Percentiles rank a stretch among this genome's conserved stretches.
phyloP scores from a whole-genome alignment of 2,797 vertebrate genomes.

The Chelon auratus region DNA sequence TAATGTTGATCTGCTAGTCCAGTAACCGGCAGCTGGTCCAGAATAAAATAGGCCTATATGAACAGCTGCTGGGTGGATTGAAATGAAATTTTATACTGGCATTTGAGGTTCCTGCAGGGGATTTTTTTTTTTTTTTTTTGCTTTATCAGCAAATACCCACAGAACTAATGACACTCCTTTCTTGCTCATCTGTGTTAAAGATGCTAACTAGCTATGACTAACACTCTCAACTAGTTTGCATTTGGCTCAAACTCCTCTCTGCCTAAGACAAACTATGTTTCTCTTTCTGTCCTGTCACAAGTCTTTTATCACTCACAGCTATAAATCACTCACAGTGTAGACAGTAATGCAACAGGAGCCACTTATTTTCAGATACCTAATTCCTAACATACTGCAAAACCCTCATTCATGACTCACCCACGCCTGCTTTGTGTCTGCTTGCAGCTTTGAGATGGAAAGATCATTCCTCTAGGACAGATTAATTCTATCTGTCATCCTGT shows the following conservation, averaged over 20 bases:
- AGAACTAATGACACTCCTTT: background rate
- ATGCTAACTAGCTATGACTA: background rate
- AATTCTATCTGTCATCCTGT: slow-evolving; percentile 78
- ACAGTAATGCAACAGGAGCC: slow-evolving; percentile 17
- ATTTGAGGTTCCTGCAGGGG: background rate
- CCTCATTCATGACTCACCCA: slow-evolving; percentile 10
- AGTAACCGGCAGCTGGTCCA: background rate
- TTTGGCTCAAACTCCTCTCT: background rate
- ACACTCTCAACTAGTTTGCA: background rate
- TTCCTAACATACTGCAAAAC: slow-evolving; percentile 48
- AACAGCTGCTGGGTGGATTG: background rate
- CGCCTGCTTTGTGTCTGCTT: slow-evolving; percentile 33
- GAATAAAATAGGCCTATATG: slow-evolving; percentile 10
- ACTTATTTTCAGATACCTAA: slow-evolving; percentile 33
- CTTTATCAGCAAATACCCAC: background rate
- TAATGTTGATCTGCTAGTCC: background rate
- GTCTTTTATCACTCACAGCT: background rate
- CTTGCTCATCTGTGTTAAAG: background rate
- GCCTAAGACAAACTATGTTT: background rate
- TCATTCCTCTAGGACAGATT: slow-evolving; percentile 75
- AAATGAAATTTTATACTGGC: background rate
- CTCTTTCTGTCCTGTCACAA: slow-evolving; percentile 5
- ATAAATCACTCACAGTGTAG: slow-evolving; percentile 15
- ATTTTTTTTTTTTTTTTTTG: background rate
- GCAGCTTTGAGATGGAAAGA: slow-evolving; percentile 55